These are phyloP conservation scores for Urocitellus parryii DNA, from an alignment of 2,113 vertebrate species.

Conservation along the genomic window DNA sequence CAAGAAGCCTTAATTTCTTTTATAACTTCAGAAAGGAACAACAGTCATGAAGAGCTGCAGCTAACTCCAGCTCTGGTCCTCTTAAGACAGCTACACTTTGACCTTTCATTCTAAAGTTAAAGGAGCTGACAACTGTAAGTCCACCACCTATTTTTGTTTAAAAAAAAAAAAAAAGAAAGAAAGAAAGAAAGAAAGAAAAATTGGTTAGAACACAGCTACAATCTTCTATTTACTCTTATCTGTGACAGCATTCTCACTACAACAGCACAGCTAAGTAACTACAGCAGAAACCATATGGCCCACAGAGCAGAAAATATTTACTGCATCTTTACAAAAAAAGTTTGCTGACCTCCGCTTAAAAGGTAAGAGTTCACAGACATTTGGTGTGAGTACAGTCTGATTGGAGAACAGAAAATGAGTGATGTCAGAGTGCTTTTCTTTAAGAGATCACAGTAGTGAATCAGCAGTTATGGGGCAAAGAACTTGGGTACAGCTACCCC, in stretches of 20 bases:
- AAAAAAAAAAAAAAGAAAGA: too few relatives aligned
- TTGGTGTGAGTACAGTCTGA: not conserved
- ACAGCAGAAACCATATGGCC: not conserved
- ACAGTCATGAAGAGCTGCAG: not conserved
- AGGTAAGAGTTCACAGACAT: not conserved
- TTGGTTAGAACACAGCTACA: conserved; percentile 6
- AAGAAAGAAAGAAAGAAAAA: not conserved
- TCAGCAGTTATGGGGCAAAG: not conserved
- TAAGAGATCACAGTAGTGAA: not conserved
- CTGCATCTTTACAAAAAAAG: not conserved
- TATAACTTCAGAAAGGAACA: not conserved
- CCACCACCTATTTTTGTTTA: not conserved
- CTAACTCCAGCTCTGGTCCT: not conserved
- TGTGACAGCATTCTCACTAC: not conserved
- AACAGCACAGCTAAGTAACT: not conserved
- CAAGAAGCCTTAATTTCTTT: conserved; percentile 1
- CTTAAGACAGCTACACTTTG: not conserved
- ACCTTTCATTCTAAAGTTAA: not conserved
- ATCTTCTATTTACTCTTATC: not conserved
- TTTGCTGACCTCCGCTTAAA: not conserved
- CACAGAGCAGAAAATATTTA: not conserved
- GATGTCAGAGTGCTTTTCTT: not conserved
- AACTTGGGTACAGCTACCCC: not conserved
- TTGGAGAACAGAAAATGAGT: not conserved
- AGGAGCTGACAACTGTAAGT: not conserved